phyloP scores from a whole-genome alignment of 2,888 invertebrate species.

The Lamellibrachia columna region DNA sequence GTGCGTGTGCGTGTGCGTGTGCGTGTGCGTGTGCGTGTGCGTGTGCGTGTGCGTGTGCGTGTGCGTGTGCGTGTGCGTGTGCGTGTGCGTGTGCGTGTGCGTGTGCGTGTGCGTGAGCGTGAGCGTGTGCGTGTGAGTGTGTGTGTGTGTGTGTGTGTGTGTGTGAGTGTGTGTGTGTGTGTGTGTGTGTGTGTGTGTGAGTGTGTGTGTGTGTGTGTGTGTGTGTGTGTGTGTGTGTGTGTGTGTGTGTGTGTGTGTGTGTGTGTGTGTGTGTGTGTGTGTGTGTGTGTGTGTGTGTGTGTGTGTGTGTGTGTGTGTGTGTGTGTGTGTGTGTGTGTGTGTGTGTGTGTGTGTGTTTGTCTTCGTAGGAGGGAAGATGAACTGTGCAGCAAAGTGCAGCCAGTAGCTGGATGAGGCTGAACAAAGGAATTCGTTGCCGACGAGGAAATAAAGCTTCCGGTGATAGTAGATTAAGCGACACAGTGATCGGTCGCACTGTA shows the following conservation, averaged over 20 bases:
- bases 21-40: background rate
- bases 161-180: constrained; percentile 8
- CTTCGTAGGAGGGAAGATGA: background rate
- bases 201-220: background rate
- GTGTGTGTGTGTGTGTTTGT: background rate
- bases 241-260: constrained; percentile 17
- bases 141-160: background rate
- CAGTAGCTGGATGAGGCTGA: background rate
- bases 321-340: background rate
- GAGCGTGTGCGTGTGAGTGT: no score
- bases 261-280: constrained; percentile 1
- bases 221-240: constrained; percentile 4
- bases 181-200: background rate
- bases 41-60: background rate
- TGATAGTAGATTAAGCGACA: background rate
- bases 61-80: background rate
- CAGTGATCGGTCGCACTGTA: background rate
- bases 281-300: background rate
- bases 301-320: background rate
- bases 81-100: background rate
- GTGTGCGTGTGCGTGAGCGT: no score
- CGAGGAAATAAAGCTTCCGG: background rate
- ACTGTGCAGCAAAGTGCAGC: background rate
- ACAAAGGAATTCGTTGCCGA: background rate
- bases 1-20: background rate